Evolutionary conservation across 2,797 vertebrate genomes (phyloP).

Genomic region (Microhierax caerulescens): DNA sequence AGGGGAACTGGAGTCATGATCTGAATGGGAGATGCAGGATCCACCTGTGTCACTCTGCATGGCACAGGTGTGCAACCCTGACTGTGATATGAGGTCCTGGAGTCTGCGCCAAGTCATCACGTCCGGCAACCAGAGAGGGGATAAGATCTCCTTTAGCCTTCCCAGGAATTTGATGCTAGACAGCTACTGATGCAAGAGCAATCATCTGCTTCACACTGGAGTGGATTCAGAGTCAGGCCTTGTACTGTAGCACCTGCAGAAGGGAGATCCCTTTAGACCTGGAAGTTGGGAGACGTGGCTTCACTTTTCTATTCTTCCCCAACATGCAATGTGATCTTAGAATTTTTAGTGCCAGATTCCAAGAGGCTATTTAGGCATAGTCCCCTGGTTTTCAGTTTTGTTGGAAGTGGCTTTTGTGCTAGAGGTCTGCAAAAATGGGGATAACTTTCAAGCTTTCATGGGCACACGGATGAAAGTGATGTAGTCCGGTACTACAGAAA

Average conservation of each 20-base stretch:
- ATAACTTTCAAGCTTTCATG: background rate
- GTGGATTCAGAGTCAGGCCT: background rate
- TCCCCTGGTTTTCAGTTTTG: background rate
- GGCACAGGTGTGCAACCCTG: background rate
- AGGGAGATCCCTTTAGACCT: fast-evolving
- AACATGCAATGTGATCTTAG: background rate
- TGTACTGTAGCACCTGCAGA: background rate
- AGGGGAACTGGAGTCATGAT: background rate
- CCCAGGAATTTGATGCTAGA: background rate
- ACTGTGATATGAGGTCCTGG: background rate
- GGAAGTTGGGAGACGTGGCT: background rate
- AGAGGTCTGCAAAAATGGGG: background rate
- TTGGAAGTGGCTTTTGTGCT: background rate
- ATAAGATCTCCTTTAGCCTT: background rate
- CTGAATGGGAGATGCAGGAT: background rate
- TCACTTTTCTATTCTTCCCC: background rate
- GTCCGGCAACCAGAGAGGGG: background rate
- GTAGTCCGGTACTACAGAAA: background rate
- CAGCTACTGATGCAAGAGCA: background rate
- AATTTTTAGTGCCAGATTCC: background rate
- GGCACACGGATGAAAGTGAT: background rate
- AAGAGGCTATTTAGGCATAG: background rate
- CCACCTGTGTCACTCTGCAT: fast-evolving
- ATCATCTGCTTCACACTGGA: background rate
- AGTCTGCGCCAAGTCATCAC: background rate